Conservation (phyloP, 2,113 vertebrate genomes). For the Ariopsis seemanni region DNA sequence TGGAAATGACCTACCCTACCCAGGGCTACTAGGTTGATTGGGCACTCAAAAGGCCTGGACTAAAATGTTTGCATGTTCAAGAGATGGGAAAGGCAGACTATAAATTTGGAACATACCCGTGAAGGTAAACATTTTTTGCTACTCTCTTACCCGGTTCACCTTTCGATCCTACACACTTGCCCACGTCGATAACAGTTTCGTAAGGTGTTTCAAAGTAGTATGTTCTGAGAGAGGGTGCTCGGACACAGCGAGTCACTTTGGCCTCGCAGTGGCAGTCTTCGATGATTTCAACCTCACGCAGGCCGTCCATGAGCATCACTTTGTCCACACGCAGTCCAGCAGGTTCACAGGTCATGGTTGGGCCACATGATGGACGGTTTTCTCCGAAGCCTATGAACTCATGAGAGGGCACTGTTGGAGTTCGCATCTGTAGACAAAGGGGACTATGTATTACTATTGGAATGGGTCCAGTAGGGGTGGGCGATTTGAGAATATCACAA, state of each 20-base stretch:
- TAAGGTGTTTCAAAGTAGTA: constrained; percentile 74
- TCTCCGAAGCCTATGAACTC: neutral
- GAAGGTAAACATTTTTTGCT: neutral
- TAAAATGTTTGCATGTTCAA: neutral
- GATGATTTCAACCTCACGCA: constrained; percentile 69
- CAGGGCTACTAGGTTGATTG: neutral
- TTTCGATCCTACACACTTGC: constrained; percentile 71
- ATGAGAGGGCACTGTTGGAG: neutral
- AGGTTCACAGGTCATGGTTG: constrained; percentile 64
- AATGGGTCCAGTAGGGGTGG: neutral
- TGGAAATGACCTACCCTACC: neutral
- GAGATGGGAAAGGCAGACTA: neutral
- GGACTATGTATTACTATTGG: neutral
- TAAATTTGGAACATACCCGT: neutral
- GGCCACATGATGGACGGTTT: constrained; percentile 61
- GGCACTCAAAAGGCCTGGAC: neutral
- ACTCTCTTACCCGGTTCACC: constrained; percentile 60
- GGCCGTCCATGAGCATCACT: constrained; percentile 68
- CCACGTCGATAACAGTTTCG: constrained; percentile 69
- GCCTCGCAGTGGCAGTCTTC: constrained; percentile 73
- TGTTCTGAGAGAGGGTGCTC: constrained; percentile 71
- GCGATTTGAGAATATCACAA: neutral
- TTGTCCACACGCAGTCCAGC: constrained; percentile 64
- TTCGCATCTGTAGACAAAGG: constrained; percentile 41
- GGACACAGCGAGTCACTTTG: constrained; percentile 63